Conservation (phyloP, 2,888 invertebrate species). For the Campoletis raptor region DNA sequence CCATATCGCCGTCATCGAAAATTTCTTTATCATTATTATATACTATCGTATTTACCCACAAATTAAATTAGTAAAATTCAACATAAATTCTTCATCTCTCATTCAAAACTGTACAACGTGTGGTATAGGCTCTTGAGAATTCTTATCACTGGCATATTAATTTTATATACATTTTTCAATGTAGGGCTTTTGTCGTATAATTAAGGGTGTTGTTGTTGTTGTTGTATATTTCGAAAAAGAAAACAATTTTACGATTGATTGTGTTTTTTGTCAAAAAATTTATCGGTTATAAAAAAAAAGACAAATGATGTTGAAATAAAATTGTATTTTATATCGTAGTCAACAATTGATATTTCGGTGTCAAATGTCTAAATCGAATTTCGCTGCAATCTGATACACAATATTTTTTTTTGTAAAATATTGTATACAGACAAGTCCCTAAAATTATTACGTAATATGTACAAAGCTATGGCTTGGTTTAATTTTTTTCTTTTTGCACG, state of each 20-base stretch:
- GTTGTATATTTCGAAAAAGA: slow-evolving; percentile 29
- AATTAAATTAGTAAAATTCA: slow-evolving; percentile 78
- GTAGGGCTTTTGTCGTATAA: slow-evolving; percentile 55
- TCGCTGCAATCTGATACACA: slow-evolving; percentile 36
- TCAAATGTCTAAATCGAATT: slow-evolving; percentile 18
- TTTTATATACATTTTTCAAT: slow-evolving; percentile 68
- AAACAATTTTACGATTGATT: slow-evolving; percentile 20
- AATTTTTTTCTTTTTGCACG: slow-evolving; percentile 26
- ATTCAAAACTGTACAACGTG: slow-evolving; percentile 81
- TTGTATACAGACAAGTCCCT: slow-evolving; percentile 46
- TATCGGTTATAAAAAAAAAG: slow-evolving; percentile 40
- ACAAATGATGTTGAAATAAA: slow-evolving; percentile 18
- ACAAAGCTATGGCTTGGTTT: slow-evolving; percentile 43
- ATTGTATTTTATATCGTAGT: slow-evolving; percentile 31
- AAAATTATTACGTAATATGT: slow-evolving; percentile 47
- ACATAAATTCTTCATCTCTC: slow-evolving; percentile 75
- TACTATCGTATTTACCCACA: slow-evolving; percentile 66
- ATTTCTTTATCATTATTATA: slow-evolving; percentile 58
- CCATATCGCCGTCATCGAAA: slow-evolving; percentile 76
- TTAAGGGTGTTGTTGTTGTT: slow-evolving; percentile 55
- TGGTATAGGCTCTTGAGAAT: slow-evolving; percentile 80
- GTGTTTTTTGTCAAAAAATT: slow-evolving; percentile 2
- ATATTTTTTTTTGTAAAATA: slow-evolving; percentile 46
- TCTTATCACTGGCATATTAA: slow-evolving; percentile 78
- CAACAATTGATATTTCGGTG: slow-evolving; percentile 32